Conservation (phyloP, 2,888 invertebrate genomes). For the Xanthia togata region DNA sequence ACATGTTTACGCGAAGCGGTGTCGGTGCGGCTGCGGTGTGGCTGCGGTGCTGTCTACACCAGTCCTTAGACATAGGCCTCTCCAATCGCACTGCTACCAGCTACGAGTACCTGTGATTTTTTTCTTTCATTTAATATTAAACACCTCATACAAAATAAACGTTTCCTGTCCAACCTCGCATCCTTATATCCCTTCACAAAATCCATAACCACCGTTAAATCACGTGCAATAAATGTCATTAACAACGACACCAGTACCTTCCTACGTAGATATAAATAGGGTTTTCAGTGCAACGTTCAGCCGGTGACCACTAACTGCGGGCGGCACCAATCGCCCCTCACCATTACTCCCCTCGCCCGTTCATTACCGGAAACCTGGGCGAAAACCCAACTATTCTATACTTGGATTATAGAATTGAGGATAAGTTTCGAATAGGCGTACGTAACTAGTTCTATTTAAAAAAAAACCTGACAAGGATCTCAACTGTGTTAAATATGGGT, state of each 20-base stretch:
- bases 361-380: constrained; percentile 76
- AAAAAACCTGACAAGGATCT: too few species aligned
- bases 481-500: too few species aligned
- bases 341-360: constrained; percentile 73
- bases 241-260: constrained; percentile 25
- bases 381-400: constrained; percentile 64
- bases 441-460: too few species aligned
- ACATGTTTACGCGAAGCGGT: too few species aligned
- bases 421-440: not conserved
- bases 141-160: constrained; percentile 5
- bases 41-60: too few species aligned
- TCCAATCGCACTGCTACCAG: not conserved
- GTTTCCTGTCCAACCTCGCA: not conserved
- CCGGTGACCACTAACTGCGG: constrained; percentile 70
- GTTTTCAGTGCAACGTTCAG: constrained; percentile 60
- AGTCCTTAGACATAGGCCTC: too few species aligned
- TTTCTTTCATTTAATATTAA: not conserved
- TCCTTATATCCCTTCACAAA: constrained; percentile 5
- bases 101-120: not conserved
- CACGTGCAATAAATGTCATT: constrained; percentile 54
- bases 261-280: constrained; percentile 42
- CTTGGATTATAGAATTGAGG: constrained; percentile 44
- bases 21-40: too few species aligned
- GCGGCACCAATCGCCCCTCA: constrained; percentile 68
- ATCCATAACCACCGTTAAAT: constrained; percentile 40